Percentiles rank a stretch among this genome's conserved stretches.
Conservation (phyloP, 1,140 invertebrate genomes). For the Papilio xuthus region DNA sequence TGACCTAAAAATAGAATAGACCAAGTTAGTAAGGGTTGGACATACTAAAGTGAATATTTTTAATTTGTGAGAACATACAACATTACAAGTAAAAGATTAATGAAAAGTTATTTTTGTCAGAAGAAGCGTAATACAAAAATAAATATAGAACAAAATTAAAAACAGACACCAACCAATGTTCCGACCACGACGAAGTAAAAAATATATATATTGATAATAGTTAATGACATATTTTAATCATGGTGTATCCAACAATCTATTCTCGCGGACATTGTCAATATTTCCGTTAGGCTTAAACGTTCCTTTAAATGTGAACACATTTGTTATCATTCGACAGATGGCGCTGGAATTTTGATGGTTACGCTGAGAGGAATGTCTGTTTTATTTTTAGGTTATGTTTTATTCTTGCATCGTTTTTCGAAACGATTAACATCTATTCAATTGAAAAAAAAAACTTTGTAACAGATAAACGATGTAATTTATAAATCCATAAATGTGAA, state of each 20-base stretch:
- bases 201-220: neutral
- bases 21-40: too few relatives aligned
- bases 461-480: too few relatives aligned
- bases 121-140: neutral
- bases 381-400: neutral
- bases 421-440: neutral
- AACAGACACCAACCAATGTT: neutral
- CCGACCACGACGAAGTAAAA: neutral
- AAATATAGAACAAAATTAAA: neutral
- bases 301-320: conserved; percentile 19
- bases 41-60: too few relatives aligned
- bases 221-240: conserved; percentile 8
- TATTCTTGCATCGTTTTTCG: neutral
- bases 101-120: neutral
- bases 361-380: neutral
- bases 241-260: neutral
- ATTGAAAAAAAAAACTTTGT: too few relatives aligned
- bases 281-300: neutral
- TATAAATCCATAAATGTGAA: too few relatives aligned
- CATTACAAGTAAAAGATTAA: neutral
- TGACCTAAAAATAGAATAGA: too few relatives aligned
- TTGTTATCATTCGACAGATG: neutral
- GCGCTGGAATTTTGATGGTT: conserved; percentile 13
- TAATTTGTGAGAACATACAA: too few relatives aligned
- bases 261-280: conserved; percentile 12